Evolutionary conservation across 1,140 invertebrate species (phyloP), one percentile per base, ranked within the genome.

Genomic region (Ericerus pela): DNA sequence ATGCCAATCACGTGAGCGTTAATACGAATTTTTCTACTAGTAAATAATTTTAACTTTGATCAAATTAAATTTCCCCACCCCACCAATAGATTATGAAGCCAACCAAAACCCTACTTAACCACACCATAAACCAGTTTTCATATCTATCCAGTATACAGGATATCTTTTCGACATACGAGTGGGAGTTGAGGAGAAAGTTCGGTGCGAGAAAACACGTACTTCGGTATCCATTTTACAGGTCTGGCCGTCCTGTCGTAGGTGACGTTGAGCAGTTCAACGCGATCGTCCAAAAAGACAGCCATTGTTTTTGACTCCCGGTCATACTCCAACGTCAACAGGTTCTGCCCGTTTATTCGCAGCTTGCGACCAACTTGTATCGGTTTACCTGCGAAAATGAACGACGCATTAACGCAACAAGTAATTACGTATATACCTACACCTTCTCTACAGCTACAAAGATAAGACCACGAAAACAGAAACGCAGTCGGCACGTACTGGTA

Each of bases 231-330:
- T 64, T 85, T 85, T 0, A 88, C 78, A 0, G 93, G 88, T 58
- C 89, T 77, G 0, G 89, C 86, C n/a, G 86, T 85, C 61, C 81
- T 78, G 65, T 96, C 91, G 64, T 96, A 96, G 0, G 86, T 88
- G 0, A 96, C 84, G 62, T 92, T 92, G 1, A 97, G 72, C 2
- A 96, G 74, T 69, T 92, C 86, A 1, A 85, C 79, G 58, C 86
- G 79, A 59, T 90, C 88, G 63, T 93, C 88, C 71, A 90, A 85
- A 60, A 94, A 85, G 0, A 89, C 82, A 0, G 88, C 86, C 12
- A 96, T 88, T 0, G 87, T 89, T 51, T 87, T 84, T 0, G 83
- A 84, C 47, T 86, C 85, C 62, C 89, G 75, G 66, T 96, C 90
- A 66, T 95, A 96, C 66, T 96, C 91, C 2, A 96, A 72, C 0